Evolutionary conservation across 2,797 vertebrate species (phyloP).

Genomic region (Sebastes steindachneri): DNA sequence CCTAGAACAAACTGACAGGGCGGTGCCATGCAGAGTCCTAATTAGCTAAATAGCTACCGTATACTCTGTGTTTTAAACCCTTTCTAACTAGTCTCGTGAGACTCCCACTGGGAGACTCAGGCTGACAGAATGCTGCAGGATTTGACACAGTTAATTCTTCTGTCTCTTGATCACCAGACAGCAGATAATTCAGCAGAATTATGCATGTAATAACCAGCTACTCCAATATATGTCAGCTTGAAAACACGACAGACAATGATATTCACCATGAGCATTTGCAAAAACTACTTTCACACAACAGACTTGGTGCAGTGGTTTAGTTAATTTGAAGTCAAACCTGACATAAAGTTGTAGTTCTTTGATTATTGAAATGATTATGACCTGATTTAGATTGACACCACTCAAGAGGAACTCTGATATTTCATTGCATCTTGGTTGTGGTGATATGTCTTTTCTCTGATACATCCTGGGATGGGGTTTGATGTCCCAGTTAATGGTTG

Average conservation of each 20-base stretch:
- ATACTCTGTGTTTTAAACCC: constrained; percentile 2
- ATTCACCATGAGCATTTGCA: not conserved
- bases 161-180: constrained; percentile 38
- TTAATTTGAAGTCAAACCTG: not conserved
- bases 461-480: not conserved
- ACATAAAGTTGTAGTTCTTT: not conserved
- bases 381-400: not conserved
- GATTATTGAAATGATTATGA: not conserved
- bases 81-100: constrained; percentile 6
- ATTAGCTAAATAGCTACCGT: constrained; percentile 16
- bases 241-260: not conserved
- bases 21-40: not conserved
- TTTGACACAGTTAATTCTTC: constrained; percentile 25
- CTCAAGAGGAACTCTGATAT: not conserved
- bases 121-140: constrained; percentile 2
- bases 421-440: not conserved
- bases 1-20: constrained; percentile 18
- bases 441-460: not conserved
- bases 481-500: not conserved
- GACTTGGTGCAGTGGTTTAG: not conserved
- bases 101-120: not conserved
- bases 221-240: constrained; percentile 7
- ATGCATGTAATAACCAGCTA: constrained; percentile 4
- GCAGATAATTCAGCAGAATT: constrained; percentile 9
- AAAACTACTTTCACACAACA: not conserved